A percentile compares a stretch with the other conserved stretches of the same genome.
Evolutionary conservation across 1,140 invertebrate species (phyloP).

Genomic region (Cherax destructor): DNA sequence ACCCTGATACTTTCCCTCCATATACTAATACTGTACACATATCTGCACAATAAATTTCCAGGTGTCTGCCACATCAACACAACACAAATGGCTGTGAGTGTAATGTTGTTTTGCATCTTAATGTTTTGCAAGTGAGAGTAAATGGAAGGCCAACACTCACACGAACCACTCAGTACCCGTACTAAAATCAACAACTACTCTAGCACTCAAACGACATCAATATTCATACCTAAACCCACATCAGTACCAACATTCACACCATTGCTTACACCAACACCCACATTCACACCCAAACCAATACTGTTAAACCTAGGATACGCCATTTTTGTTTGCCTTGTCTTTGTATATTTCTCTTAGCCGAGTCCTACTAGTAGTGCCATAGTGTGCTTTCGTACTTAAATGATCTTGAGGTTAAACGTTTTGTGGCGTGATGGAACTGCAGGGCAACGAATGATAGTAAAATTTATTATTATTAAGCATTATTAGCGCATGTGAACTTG

Average conservation of each 20-base stretch:
- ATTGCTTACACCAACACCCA: too few species aligned
- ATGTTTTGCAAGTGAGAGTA: too few species aligned
- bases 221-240: too few species aligned
- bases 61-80: background rate
- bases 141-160: too few species aligned
- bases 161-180: too few species aligned
- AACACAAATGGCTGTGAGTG: background rate
- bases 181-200: too few species aligned
- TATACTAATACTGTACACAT: slow-evolving; percentile 1
- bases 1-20: background rate
- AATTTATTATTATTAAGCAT: background rate
- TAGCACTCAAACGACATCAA: too few species aligned
- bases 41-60: background rate
- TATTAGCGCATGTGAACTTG: background rate
- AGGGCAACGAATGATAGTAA: too few species aligned
- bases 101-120: background rate
- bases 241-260: too few species aligned
- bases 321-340: background rate
- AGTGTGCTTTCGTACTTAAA: background rate
- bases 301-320: too few species aligned
- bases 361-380: background rate
- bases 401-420: background rate
- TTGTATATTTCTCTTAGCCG: background rate
- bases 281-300: too few species aligned
- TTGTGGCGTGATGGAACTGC: too few species aligned